Evolutionary conservation across 2,888 invertebrate species (phyloP).

Genomic region (Drepanosiphum platanoidis): DNA sequence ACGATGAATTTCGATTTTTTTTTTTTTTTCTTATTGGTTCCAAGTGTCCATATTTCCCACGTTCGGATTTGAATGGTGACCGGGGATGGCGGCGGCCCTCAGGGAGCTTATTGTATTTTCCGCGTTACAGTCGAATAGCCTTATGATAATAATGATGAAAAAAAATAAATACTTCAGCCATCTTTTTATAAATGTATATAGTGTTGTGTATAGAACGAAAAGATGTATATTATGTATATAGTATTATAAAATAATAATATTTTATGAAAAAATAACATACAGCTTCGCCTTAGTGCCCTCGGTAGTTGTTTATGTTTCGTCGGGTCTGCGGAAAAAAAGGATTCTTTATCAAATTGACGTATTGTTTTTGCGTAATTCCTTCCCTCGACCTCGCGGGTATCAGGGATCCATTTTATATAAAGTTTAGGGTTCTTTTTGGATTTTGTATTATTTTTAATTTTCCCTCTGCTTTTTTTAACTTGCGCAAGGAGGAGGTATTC

Average conservation of each 20-base stretch:
- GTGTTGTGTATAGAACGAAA: background rate
- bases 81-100: conserved; percentile 39
- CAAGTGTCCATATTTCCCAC: conserved; percentile 54
- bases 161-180: conserved; percentile 34
- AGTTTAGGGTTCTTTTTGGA: conserved; percentile 51
- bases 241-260: conserved; percentile 61
- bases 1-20: conserved; percentile 19
- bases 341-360: conserved; percentile 59
- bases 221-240: conserved; percentile 50
- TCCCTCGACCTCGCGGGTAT: conserved; percentile 33
- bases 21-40: conserved; percentile 28
- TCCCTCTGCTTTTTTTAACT: conserved; percentile 48
- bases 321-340: conserved; percentile 43
- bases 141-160: conserved; percentile 52
- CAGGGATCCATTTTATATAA: conserved; percentile 26
- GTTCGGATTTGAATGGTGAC: conserved; percentile 54
- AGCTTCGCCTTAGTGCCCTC: conserved; percentile 54
- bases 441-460: conserved; percentile 55
- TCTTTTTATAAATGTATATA: conserved; percentile 39
- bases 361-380: conserved; percentile 59
- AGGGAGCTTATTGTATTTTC: conserved; percentile 61
- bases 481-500: conserved; percentile 27
- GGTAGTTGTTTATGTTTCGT: conserved; percentile 48
- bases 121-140: conserved; percentile 58
- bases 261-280: conserved; percentile 61